Conservation (phyloP, 2,797 vertebrate species). For the Acomys russatus region DNA sequence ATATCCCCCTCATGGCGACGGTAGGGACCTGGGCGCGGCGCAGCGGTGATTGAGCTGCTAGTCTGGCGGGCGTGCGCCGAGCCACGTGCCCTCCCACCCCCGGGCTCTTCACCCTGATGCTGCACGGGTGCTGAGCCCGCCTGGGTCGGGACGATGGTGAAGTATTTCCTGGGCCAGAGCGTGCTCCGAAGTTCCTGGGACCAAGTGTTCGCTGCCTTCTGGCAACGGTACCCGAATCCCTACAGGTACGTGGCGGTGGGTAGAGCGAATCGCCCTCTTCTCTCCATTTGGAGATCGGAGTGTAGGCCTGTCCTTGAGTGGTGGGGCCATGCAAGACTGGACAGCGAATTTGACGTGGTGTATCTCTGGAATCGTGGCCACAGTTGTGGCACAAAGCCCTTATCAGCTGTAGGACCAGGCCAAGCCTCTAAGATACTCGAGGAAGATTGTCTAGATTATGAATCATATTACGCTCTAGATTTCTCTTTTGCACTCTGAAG, state of each 20-base stretch:
- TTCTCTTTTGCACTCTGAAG: background rate
- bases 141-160: slow-evolving; percentile 93
- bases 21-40: slow-evolving; percentile 65
- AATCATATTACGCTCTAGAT: background rate
- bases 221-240: slow-evolving; percentile 97
- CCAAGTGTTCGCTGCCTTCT: slow-evolving; percentile 97
- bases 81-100: slow-evolving; percentile 11
- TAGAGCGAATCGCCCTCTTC: background rate
- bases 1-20: slow-evolving; percentile 85
- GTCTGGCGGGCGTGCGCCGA: slow-evolving; percentile 66
- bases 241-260: slow-evolving; percentile 91
- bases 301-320: background rate
- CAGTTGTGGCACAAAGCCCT: background rate
- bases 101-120: slow-evolving; percentile 71
- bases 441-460: background rate
- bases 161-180: slow-evolving; percentile 94
- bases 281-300: background rate
- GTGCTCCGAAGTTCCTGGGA: slow-evolving; percentile 97
- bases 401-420: background rate
- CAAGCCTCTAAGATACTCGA: slow-evolving; percentile 1
- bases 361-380: background rate
- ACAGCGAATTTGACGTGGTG: background rate
- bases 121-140: slow-evolving; percentile 68
- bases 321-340: background rate
- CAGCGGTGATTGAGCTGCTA: slow-evolving; percentile 63